Conservation (phyloP, 2,797 vertebrate genomes). For the Forpus xanthops region DNA sequence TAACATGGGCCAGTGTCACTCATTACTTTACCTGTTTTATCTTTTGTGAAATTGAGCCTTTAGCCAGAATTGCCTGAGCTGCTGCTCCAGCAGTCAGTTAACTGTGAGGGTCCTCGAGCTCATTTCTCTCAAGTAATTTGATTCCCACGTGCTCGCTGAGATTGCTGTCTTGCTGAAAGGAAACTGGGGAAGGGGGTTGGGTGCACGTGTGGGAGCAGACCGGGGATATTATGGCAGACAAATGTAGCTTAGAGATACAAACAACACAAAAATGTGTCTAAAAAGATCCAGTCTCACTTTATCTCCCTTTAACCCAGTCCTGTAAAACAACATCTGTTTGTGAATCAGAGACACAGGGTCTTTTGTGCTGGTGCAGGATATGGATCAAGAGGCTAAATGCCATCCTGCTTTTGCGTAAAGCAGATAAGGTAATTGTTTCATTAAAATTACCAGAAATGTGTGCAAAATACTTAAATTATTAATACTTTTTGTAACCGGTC, state of each 20-base stretch:
- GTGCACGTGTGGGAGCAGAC: neutral
- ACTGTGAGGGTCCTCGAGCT: constrained; percentile 72
- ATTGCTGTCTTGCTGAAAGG: constrained; percentile 68
- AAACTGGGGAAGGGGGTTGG: neutral
- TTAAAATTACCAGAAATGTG: neutral
- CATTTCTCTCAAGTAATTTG: constrained; percentile 78
- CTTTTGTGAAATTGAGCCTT: constrained; percentile 82
- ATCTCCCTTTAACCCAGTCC: neutral
- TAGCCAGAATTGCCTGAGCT: constrained; percentile 77
- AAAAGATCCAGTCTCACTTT: neutral
- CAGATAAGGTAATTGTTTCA: neutral
- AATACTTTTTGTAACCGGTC: neutral
- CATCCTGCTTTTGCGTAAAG: neutral
- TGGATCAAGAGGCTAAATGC: neutral
- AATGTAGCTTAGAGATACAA: constrained; percentile 39
- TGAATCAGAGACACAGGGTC: neutral
- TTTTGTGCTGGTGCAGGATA: constrained; percentile 34
- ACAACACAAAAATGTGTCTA: neutral
- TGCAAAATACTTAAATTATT: neutral
- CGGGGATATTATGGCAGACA: constrained; percentile 7
- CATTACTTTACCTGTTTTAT: constrained; percentile 80
- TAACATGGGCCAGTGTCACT: constrained; percentile 73
- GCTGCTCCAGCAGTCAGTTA: constrained; percentile 75
- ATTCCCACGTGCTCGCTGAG: constrained; percentile 73
- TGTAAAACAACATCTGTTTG: neutral